These are phyloP conservation scores for Drosophila buzzatii DNA, from an alignment of 2,888 invertebrate species.

Conservation along the genomic window DNA sequence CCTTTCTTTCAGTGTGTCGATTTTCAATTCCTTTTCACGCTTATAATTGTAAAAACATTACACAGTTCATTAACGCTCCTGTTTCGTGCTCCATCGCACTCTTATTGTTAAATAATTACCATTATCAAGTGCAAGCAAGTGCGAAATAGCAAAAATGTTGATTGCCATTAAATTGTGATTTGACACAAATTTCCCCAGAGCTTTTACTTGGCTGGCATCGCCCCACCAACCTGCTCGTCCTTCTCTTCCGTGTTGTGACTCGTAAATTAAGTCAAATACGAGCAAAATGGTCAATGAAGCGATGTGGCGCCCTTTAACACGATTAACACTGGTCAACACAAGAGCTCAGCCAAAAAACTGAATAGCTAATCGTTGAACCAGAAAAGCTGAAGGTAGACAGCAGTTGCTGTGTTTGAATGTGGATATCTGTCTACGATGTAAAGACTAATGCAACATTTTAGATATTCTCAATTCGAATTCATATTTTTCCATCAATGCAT, in stretches of 20 bases:
- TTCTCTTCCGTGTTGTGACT: conserved; percentile 23
- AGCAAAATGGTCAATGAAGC: conserved; percentile 51
- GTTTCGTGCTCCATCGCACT: conserved; percentile 67
- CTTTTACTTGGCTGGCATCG: neutral
- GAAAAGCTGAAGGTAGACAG: neutral
- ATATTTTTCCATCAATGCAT: neutral
- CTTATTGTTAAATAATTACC: conserved; percentile 73
- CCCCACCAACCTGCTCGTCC: neutral
- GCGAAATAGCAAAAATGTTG: conserved; percentile 64
- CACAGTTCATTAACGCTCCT: conserved; percentile 70
- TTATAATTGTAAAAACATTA: conserved; percentile 62
- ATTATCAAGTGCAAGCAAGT: conserved; percentile 75
- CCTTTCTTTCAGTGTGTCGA: neutral
- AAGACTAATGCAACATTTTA: neutral
- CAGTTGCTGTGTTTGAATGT: neutral
- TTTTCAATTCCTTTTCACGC: conserved; percentile 6
- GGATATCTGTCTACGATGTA: too few species aligned
- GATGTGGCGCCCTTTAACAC: conserved; percentile 16
- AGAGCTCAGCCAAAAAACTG: neutral
- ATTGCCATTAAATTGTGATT: conserved; percentile 71
- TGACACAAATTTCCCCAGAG: conserved; percentile 42
- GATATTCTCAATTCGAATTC: neutral
- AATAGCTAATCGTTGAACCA: neutral
- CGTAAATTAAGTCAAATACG: conserved; percentile 59
- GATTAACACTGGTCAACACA: conserved; percentile 38